These are phyloP conservation scores for Drymodes brunneopygia DNA, from an alignment of 2,113 vertebrate genomes.

Conservation along the genomic window DNA sequence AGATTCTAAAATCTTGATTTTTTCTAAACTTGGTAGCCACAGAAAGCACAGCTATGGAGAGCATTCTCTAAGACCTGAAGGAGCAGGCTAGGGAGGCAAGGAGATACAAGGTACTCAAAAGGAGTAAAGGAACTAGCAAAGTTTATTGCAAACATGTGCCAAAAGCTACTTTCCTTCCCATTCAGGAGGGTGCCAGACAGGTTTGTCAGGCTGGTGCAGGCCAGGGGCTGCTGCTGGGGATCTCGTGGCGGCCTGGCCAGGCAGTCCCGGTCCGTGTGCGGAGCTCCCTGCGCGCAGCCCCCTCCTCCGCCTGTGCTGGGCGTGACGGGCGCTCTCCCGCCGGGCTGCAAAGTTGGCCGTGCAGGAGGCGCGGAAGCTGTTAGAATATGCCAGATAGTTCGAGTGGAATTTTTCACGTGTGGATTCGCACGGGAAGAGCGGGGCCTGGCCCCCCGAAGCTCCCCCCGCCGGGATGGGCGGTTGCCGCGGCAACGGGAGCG, in stretches of 20 bases:
- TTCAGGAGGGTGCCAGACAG: background rate
- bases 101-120: background rate
- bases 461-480: background rate
- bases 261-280: background rate
- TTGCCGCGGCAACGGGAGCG: background rate
- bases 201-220: background rate
- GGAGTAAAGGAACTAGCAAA: background rate
- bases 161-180: accelerated
- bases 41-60: background rate
- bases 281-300: accelerated
- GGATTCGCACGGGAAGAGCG: accelerated
- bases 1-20: background rate
- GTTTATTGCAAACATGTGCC: background rate
- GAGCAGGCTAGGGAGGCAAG: background rate
- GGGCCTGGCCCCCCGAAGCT: background rate
- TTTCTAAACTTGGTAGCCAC: no score
- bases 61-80: background rate
- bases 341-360: accelerated
- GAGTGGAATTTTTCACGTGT: background rate
- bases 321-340: accelerated
- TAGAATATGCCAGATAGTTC: accelerated
- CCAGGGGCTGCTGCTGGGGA: background rate
- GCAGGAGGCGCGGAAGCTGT: background rate
- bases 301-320: accelerated
- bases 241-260: accelerated